A percentile compares a stretch with the other conserved stretches of the same genome.
phyloP scores from a whole-genome alignment of 92 coral and sea anemone species.

The Siderastrea siderea region DNA sequence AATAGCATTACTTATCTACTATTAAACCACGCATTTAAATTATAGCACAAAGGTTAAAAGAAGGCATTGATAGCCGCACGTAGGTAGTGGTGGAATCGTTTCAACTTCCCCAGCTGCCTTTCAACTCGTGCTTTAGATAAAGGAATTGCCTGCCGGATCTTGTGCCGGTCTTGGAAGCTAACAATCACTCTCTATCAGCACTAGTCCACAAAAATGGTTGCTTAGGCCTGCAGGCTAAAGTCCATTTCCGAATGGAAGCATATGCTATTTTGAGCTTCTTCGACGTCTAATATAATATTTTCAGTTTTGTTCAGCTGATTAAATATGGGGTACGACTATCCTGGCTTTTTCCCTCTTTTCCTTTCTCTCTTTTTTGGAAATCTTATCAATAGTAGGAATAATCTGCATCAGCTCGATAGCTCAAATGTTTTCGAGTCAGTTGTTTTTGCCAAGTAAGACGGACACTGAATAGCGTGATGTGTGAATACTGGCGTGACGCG shows the following conservation, averaged over 20 bases:
- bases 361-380: neutral
- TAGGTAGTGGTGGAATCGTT: neutral
- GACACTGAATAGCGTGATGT: neutral
- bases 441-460: neutral
- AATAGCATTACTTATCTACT: neutral
- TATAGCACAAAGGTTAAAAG: neutral
- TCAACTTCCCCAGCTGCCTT: neutral
- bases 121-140: neutral
- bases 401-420: neutral
- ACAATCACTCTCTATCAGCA: neutral
- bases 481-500: neutral
- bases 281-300: neutral
- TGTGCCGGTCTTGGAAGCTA: neutral
- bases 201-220: neutral
- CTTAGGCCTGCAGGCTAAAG: neutral
- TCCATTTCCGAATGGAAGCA: neutral
- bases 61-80: neutral
- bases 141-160: neutral
- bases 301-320: conserved; percentile 1
- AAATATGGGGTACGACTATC: neutral
- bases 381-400: neutral
- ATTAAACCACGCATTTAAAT: neutral
- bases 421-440: neutral
- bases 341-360: neutral
- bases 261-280: neutral